Percentiles rank a stretch among this genome's conserved stretches.
Evolutionary conservation across 2,888 invertebrate genomes (phyloP).

Genomic region (Parnassius mnemosyne): DNA sequence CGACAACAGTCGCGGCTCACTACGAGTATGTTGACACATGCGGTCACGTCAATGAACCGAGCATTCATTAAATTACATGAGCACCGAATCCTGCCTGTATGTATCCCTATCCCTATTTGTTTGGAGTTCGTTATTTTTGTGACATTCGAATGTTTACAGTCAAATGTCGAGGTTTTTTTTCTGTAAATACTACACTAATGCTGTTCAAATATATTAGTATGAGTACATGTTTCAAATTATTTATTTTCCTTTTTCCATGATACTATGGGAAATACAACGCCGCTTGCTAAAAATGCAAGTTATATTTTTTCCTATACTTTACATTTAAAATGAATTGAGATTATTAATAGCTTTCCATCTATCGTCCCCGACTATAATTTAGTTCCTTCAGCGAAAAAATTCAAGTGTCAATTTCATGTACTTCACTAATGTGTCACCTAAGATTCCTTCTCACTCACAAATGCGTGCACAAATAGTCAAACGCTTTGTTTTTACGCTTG

Average conservation of each 20-base stretch:
- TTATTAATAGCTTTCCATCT: too few species aligned
- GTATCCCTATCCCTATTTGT: slow-evolving; percentile 53
- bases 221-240: slow-evolving; percentile 9
- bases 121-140: slow-evolving; percentile 60
- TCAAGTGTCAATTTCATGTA: background rate
- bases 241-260: background rate
- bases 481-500: slow-evolving; percentile 61
- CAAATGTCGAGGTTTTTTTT: slow-evolving; percentile 49
- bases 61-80: slow-evolving; percentile 20
- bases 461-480: slow-evolving; percentile 37
- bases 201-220: slow-evolving; percentile 27
- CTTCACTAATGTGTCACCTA: slow-evolving; percentile 25
- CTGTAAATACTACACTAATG: slow-evolving; percentile 27
- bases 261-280: too few species aligned
- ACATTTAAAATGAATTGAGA: too few species aligned
- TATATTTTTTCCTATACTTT: too few species aligned
- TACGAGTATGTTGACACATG: slow-evolving; percentile 18
- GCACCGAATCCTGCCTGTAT: slow-evolving; percentile 42
- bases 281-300: too few species aligned
- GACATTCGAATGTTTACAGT: slow-evolving; percentile 41
- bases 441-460: slow-evolving; percentile 28
- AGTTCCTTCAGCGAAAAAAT: background rate
- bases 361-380: too few species aligned
- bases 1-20: slow-evolving; percentile 1
- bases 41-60: slow-evolving; percentile 18